Evolutionary conservation across 30 jellyfish, hydroid and myxozoan species (phyloP).

Genomic region (Hydra vulgaris): DNA sequence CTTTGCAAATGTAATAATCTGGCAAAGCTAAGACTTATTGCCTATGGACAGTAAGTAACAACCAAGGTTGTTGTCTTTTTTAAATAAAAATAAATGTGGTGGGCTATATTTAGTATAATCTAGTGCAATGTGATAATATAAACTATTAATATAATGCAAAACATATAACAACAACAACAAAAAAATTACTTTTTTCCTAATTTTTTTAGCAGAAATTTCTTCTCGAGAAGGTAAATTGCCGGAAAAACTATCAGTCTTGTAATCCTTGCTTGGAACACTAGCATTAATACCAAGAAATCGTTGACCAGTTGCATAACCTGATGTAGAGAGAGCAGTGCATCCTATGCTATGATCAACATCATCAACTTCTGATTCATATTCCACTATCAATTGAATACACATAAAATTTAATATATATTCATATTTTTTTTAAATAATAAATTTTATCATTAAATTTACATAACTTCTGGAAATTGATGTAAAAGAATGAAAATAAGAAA

Average conservation of each 20-base stretch:
- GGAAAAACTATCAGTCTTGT: slow-evolving; percentile 23
- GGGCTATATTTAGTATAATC: too few species aligned
- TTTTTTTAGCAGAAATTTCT: slow-evolving; percentile 44
- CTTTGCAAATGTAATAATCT: too few species aligned
- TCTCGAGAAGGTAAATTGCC: slow-evolving; percentile 50
- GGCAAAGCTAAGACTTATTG: too few species aligned
- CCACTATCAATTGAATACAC: slow-evolving; percentile 31
- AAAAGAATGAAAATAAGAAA: too few species aligned
- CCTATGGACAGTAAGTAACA: too few species aligned
- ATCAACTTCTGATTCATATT: slow-evolving; percentile 84
- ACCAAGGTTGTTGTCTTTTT: too few species aligned
- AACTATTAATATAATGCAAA: not conserved
- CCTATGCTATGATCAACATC: slow-evolving; percentile 55
- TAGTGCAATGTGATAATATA: too few species aligned
- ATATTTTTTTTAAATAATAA: too few species aligned
- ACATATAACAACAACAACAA: too few species aligned
- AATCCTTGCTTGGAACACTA: slow-evolving; percentile 11
- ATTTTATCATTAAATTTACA: too few species aligned
- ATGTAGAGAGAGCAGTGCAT: slow-evolving; percentile 72
- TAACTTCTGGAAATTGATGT: too few species aligned
- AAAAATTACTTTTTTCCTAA: slow-evolving; percentile 47
- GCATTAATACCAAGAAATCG: slow-evolving; percentile 41
- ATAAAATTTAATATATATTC: not conserved
- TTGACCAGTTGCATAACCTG: slow-evolving; percentile 87
- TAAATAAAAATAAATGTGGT: too few species aligned